These are phyloP conservation scores for Falco punctatus DNA, from an alignment of 2,113 vertebrate species.

Conservation along the genomic window DNA sequence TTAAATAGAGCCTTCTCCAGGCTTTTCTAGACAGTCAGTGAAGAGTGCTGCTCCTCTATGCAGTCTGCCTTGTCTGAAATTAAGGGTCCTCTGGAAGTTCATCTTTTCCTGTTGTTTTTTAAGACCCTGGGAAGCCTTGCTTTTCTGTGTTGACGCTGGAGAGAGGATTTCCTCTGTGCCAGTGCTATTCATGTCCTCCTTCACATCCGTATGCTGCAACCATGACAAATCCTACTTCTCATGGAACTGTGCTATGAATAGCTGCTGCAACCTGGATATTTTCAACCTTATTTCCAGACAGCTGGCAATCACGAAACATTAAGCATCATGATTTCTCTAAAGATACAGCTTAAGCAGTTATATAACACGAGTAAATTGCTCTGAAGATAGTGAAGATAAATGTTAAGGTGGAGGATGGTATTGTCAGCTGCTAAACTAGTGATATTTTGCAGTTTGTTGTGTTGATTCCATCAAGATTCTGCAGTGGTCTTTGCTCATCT, in stretches of 20 bases:
- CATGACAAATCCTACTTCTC: not conserved
- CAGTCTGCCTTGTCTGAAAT: not conserved
- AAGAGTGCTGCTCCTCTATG: not conserved
- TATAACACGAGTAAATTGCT: not conserved
- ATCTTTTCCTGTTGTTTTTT: not conserved
- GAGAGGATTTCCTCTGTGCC: not conserved
- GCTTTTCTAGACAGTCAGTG: not conserved
- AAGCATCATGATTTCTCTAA: not conserved
- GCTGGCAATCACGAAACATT: not conserved
- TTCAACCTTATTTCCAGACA: not conserved
- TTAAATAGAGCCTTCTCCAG: not conserved
- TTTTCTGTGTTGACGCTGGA: not conserved
- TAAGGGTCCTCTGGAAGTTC: not conserved
- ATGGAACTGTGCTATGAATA: not conserved
- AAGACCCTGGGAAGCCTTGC: not conserved
- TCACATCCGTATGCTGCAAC: not conserved
- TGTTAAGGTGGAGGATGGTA: not conserved
- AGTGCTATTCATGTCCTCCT: not conserved
- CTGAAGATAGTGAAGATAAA: not conserved
- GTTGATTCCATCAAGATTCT: constrained; percentile 10
- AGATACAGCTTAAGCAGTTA: not conserved
- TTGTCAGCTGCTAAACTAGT: not conserved
- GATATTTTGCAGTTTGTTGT: not conserved
- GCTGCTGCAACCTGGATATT: not conserved
- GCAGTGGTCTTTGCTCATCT: not conserved